Conservation (phyloP, 2,888 invertebrate genomes). For the Hypena proboscidalis region DNA sequence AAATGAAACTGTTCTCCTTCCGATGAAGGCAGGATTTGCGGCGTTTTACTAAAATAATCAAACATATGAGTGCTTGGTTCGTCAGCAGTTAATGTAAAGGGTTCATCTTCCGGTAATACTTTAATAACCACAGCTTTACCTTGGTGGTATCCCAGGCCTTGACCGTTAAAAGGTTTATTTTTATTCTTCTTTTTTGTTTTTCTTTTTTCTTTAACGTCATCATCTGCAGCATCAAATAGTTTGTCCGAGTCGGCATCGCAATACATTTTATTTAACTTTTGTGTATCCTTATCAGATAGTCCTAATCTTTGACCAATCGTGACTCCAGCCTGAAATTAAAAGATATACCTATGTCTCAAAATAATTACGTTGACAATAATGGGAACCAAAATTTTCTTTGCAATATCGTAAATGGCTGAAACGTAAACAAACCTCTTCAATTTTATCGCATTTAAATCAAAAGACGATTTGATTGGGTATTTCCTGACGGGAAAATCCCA, state of each 20-base stretch:
- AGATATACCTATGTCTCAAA: constrained; percentile 3
- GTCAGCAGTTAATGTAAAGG: constrained; percentile 59
- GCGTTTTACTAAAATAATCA: constrained; percentile 79
- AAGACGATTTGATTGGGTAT: no score
- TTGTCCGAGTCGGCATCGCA: constrained; percentile 70
- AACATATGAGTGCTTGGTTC: constrained; percentile 66
- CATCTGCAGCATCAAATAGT: constrained; percentile 49
- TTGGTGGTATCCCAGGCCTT: constrained; percentile 80
- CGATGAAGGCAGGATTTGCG: constrained; percentile 67
- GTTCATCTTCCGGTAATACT: constrained; percentile 66
- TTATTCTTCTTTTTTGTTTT: constrained; percentile 62
- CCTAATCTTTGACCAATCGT: constrained; percentile 85
- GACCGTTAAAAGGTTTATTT: constrained; percentile 76
- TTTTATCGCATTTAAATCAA: no score
- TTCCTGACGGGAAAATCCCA: no score
- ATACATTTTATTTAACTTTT: constrained; percentile 86
- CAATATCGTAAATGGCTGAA: no score
- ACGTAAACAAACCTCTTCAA: no score
- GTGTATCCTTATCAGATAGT: constrained; percentile 84
- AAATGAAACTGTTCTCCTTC: constrained; percentile 59
- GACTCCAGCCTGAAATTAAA: constrained; percentile 65
- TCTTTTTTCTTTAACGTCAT: constrained; percentile 37
- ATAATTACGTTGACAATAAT: no score
- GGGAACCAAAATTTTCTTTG: no score
- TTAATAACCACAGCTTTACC: constrained; percentile 81